Conservation (phyloP, 2,888 invertebrate genomes). For the Pristionchus fissidentatus region DNA sequence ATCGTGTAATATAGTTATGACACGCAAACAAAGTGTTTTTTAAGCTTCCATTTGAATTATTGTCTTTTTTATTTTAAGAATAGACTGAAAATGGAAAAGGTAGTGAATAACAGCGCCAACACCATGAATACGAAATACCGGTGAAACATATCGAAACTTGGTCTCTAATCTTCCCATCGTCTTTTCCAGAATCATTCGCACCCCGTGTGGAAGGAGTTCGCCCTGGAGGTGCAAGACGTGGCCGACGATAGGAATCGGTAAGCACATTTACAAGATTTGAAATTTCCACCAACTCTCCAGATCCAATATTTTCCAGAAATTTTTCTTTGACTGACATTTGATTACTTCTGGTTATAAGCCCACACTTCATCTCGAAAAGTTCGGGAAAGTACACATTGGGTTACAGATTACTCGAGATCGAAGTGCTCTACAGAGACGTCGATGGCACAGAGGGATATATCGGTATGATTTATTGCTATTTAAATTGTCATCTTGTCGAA, state of each 20-base stretch:
- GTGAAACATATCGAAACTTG: no score
- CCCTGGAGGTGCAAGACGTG: conserved; percentile 61
- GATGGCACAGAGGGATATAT: conserved; percentile 64
- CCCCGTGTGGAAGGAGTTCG: conserved; percentile 64
- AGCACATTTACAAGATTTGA: neutral
- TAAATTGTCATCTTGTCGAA: neutral
- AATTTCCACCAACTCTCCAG: neutral
- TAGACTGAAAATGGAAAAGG: neutral
- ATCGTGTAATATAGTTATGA: no score
- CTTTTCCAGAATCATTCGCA: conserved; percentile 62
- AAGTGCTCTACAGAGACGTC: conserved; percentile 64
- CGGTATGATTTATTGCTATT: conserved; percentile 32
- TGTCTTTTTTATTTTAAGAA: no score
- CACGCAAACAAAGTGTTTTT: no score
- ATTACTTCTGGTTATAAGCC: neutral
- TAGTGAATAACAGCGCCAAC: neutral
- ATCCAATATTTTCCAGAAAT: neutral
- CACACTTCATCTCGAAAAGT: neutral
- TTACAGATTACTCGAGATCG: conserved; percentile 58
- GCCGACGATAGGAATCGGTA: conserved; percentile 64
- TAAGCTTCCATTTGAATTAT: no score
- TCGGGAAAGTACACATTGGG: no score
- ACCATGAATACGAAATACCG: neutral
- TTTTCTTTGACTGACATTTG: neutral
- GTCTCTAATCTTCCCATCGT: no score